Evolutionary conservation across 23 tunicate species (phyloP).

Genomic region (Styela plicata): DNA sequence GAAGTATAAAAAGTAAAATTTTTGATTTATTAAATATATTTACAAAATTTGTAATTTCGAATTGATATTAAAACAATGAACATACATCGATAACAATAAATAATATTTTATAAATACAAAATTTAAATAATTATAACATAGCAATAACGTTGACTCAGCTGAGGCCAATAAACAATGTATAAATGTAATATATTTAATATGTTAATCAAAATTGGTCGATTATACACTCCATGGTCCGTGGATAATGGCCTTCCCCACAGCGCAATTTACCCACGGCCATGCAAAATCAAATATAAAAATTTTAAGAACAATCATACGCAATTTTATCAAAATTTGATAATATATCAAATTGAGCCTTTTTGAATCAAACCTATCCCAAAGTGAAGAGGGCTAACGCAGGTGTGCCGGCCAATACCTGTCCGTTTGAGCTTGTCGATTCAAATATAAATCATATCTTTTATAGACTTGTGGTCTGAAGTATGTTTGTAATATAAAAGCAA

Average conservation of each 20-base stretch:
- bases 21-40: neutral
- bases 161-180: neutral
- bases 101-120: too few species aligned
- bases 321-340: neutral
- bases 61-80: neutral
- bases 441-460: neutral
- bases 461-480: neutral
- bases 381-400: neutral
- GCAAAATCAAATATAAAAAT: too few species aligned
- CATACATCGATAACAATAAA: neutral
- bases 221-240: too few species aligned
- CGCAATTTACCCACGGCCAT: too few species aligned
- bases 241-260: too few species aligned
- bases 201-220: too few species aligned
- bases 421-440: neutral
- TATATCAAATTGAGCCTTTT: neutral
- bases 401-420: neutral
- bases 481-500: neutral
- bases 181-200: neutral
- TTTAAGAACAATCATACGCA: too few species aligned
- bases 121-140: too few species aligned
- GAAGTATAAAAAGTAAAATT: neutral
- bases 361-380: neutral
- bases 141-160: neutral
- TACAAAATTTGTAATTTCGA: neutral